Base-by-base conservation (phyloP, 2,888 invertebrate species). In the Nomada ferruginata region DNA sequence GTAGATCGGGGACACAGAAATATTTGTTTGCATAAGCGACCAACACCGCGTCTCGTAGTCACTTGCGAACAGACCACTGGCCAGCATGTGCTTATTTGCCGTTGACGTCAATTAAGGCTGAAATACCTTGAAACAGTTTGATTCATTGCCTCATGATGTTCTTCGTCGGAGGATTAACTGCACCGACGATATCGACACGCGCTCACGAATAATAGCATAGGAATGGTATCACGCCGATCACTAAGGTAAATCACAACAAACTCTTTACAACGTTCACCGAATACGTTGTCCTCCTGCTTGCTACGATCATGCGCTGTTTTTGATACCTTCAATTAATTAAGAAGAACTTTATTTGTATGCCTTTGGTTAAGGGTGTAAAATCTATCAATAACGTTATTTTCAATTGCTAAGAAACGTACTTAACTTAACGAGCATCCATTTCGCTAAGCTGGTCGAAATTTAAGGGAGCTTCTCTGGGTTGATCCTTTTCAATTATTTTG, bases 101-200 rank as follows among this genome's bases (percentile, higher is more conserved):
- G 82, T 74, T 72, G 81, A 75, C 68, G 75, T 72, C 82, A 65
- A 78, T 82, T 82, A 73, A 72, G 59, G 53, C 53, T 52, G 50
- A 75, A 82, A 77, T 77, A 82, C 82, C 74, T 82, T 78, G 82
- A 75, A 69, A 82, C 55, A 44, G 53, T 77, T 69, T 55, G 65
- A 73, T 83, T 76, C 57, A 53, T 70, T 66, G 60, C 59, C 26
- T 59, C 70, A 74, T 50, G 74, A 76, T 80, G 50, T 15, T 63
- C 42, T 23, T 23, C 44, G 64, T 50, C 36, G 72, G 50, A 60
- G 76, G 29, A 81, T 81, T 72, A 60, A 60, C 47, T 7, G 26
- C 20, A 47, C 26, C 18, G 57, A 47, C 23, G 7, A 26, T 74
- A 65, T 57, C 15, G 23, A 44, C 55, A 59, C 44, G 36, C 74